Evolutionary conservation across 2,888 invertebrate species (phyloP), one percentile per base, ranked within the genome.

Genomic region (Drosophila meridiana): DNA sequence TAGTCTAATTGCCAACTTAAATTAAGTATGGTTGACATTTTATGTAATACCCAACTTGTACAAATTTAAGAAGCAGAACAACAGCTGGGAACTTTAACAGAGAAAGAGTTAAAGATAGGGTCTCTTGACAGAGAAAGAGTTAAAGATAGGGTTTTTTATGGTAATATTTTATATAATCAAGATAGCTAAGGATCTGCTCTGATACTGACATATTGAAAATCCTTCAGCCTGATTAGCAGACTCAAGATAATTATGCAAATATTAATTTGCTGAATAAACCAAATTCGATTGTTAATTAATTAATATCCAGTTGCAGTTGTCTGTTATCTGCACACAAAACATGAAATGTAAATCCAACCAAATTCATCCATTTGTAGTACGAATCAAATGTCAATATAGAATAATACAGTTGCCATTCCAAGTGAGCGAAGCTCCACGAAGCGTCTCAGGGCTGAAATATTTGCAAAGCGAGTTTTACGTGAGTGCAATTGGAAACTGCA

Each of bases 1-100:
- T 78, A 78, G 59, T 43, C 65, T 78, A 78, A 78, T 78, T 78
- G 47, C 66, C 40, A 20, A 7, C 20, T 20, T 8, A 14, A 66
- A 55, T 36, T 40, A 62, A 48, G 13, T 56, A 36, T 4, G 30
- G 42, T 36, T 14, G 1, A 11, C 52, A 20, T 28, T 13, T 26
- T 9, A 40, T 55, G 13, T 6, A 42, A 26, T n/a, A 58, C 14
- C 7, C 14, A 47, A 67, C 47, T 58, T 40, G 11, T 11, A 13
- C 20, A 32, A 50, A 13, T 47, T 38, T 47, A n/a, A 47, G 28
- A 28, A 32, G 9, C 7, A 9, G 2, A 28, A 32, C 28, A 28
- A 13, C 14, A 45, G 28, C 14, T 13, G 11, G 6, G 4, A 48
- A 14, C 38, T 40, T 38, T 45, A 26, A 42, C 5, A 3, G 0